phyloP scores from a whole-genome alignment of 2,113 vertebrate genomes.

The Lepus americanus region DNA sequence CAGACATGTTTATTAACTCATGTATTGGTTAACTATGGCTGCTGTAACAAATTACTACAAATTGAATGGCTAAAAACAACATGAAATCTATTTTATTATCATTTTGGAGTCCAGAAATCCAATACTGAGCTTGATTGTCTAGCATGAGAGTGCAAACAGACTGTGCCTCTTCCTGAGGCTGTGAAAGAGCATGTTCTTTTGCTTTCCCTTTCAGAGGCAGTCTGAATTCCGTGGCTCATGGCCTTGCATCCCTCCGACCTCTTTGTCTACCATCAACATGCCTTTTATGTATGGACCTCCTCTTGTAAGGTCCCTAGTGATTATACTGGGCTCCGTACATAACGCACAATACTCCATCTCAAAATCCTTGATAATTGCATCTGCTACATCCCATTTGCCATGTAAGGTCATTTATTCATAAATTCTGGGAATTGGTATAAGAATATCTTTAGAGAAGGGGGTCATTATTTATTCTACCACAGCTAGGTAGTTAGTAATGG shows the following conservation, averaged over 20 bases:
- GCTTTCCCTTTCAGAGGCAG: background rate
- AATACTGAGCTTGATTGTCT: background rate
- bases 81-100: background rate
- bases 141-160: background rate
- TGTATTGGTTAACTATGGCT: background rate
- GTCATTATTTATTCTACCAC: background rate
- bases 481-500: background rate
- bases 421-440: background rate
- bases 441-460: background rate
- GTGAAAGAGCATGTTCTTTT: background rate
- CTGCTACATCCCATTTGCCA: background rate
- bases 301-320: background rate
- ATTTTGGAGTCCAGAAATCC: background rate
- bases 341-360: background rate
- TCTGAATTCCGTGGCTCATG: background rate
- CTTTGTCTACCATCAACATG: background rate
- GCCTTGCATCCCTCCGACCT: background rate
- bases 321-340: background rate
- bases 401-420: background rate
- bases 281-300: background rate
- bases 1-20: slow-evolving; percentile 5
- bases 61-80: background rate
- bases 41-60: background rate
- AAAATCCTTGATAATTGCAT: background rate
- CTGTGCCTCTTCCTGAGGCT: background rate